Evolutionary conservation across 2,888 invertebrate genomes (phyloP).

Genomic region (Xylota segnis): DNA sequence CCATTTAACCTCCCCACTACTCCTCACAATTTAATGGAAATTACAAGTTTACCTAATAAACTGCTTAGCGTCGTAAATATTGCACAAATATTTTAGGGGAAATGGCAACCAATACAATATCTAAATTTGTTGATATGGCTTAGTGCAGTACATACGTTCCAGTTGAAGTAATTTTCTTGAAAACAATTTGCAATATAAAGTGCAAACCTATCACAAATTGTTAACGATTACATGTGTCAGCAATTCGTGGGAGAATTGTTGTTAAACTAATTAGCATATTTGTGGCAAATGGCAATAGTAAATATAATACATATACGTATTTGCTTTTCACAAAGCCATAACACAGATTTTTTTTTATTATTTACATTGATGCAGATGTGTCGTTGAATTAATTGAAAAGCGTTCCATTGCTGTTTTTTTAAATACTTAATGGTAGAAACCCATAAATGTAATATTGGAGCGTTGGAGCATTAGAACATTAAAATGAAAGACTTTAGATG

Average conservation of each 20-base stretch:
- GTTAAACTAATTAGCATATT: slow-evolving; percentile 33
- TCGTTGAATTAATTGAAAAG: neutral
- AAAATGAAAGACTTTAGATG: too few species aligned
- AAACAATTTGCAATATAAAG: neutral
- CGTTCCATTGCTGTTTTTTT: too few species aligned
- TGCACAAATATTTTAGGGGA: too few species aligned
- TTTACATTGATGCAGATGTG: neutral
- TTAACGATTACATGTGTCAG: slow-evolving; percentile 30
- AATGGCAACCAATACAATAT: too few species aligned
- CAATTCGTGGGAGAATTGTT: slow-evolving; percentile 1
- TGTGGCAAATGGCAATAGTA: slow-evolving; percentile 3
- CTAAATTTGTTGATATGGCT: too few species aligned
- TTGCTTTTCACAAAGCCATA: neutral
- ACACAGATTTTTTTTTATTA: neutral
- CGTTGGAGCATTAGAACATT: too few species aligned
- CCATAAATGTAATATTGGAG: too few species aligned
- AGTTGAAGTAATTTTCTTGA: neutral
- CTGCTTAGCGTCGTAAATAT: too few species aligned
- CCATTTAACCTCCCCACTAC: too few species aligned
- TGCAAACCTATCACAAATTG: slow-evolving; percentile 1
- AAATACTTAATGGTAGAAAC: too few species aligned
- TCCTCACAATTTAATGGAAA: too few species aligned
- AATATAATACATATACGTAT: neutral
- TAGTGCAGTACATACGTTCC: neutral
- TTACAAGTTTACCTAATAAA: too few species aligned